Percentiles rank a stretch among this genome's conserved stretches.
These are phyloP conservation scores for Dione vanillae DNA, from an alignment of 2,888 invertebrate genomes.

Conservation along the genomic window DNA sequence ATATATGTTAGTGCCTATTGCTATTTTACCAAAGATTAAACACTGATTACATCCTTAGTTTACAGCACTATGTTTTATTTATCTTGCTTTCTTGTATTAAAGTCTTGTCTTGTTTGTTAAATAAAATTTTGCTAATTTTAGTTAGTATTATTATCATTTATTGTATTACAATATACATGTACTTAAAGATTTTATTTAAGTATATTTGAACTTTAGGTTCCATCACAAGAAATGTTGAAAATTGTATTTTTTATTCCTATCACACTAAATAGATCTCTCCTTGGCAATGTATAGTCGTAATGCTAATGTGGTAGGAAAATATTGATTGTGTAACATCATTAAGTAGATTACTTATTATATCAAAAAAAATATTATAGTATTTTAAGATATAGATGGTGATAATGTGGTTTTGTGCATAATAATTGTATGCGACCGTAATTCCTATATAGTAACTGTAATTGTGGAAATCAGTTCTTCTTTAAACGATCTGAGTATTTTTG, in stretches of 20 bases:
- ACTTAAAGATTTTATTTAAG: constrained; percentile 20
- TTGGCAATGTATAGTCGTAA: constrained; percentile 10
- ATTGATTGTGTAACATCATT: not conserved
- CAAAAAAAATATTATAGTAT: constrained; percentile 11
- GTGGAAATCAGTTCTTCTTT: constrained; percentile 46
- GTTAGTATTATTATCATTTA: not conserved
- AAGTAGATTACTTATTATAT: constrained; percentile 3
- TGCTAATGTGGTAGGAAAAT: not conserved
- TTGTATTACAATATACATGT: constrained; percentile 16
- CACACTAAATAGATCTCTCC: not conserved
- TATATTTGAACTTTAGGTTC: not conserved
- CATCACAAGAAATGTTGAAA: not conserved
- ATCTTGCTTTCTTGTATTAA: constrained; percentile 13
- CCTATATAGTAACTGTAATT: constrained; percentile 23
- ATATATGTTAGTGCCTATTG: constrained; percentile 32
- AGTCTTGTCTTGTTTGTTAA: not conserved
- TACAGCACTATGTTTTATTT: constrained; percentile 20
- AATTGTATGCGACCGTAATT: constrained; percentile 25
- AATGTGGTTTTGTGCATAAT: constrained; percentile 19
- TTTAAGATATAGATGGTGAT: not conserved
- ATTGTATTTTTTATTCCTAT: not conserved
- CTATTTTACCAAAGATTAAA: constrained; percentile 42
- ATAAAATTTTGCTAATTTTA: constrained; percentile 6
- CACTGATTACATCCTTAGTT: constrained; percentile 38
- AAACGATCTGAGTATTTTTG: constrained; percentile 80